Evolutionary conservation across 2,888 invertebrate species (phyloP), one percentile per base, ranked within the genome.

Genomic region (Phalera bucephala): DNA sequence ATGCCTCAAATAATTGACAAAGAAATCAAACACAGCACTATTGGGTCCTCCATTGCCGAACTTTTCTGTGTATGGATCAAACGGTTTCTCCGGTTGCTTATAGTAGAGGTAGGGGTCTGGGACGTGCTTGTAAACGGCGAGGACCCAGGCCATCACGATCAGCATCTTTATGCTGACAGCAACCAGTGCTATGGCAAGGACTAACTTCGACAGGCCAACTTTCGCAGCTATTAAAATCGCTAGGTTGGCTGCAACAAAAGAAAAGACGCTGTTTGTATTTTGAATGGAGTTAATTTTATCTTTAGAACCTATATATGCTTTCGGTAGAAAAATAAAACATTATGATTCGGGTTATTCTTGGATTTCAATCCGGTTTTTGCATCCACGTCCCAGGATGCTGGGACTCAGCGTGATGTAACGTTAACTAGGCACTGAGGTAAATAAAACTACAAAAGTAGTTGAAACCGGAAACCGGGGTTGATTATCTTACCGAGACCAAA

Each of bases 181-280:
- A 3, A 79, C 64, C 3, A 80, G 36, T 0, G 66, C 80, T 43
- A 86, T 81, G 36, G 72, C 85, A 46, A 85, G 42, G 36, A 77
- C 50, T 34, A 87, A 71, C 69, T 87, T 88, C 67, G 64, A 68
- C 13, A 88, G 69, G 21, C 86, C 88, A 40, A 80, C 67, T 72
- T 83, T 84, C 20, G 75, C 79, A 32, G 80, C 83, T 39, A 81
- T 45, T 38, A 82, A 32, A 39, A 85, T 77, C 43, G 72, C 76
- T 39, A 87, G 68, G 52, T 87, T 72, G 63, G 78, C 88, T 88
- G 88, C 38, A 87, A 87, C 80, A 85, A 75, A 83, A 59, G 62
- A 71, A 70, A 58, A 22, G 2, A 26, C 10, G n/a, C 15, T 9
- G 27, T 8, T 6, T 27, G 32, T 43, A 32, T 33, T 28, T 17